A percentile compares a stretch with the other conserved stretches of the same genome.
Evolutionary conservation across 2,888 invertebrate species (phyloP).

Genomic region (Pollenia amentaria): DNA sequence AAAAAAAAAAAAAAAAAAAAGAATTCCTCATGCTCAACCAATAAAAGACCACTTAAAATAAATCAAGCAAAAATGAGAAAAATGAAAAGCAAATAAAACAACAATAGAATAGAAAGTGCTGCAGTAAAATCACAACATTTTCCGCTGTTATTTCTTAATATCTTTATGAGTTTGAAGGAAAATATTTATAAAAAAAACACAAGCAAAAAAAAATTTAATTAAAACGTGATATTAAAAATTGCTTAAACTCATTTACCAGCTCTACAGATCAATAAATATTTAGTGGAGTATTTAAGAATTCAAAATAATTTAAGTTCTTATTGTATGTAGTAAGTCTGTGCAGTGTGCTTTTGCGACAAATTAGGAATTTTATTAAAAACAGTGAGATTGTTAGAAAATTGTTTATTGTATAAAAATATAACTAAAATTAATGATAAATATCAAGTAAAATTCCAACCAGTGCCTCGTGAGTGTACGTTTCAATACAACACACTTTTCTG

Average conservation of each 20-base stretch:
- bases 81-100: slow-evolving; percentile 54
- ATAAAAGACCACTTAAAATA: slow-evolving; percentile 82
- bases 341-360: too few species aligned
- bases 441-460: too few species aligned
- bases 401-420: too few species aligned
- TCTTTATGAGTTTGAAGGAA: slow-evolving; percentile 50
- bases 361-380: too few species aligned
- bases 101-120: slow-evolving; percentile 49
- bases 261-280: slow-evolving; percentile 33
- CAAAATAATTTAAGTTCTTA: too few species aligned
- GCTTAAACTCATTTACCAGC: neutral
- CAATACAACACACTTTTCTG: too few species aligned
- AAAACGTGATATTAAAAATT: slow-evolving; percentile 51
- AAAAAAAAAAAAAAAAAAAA: slow-evolving; percentile 76
- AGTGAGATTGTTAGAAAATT: too few species aligned
- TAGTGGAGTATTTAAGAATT: neutral
- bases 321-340: too few species aligned
- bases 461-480: too few species aligned
- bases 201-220: slow-evolving; percentile 40
- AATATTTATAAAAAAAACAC: slow-evolving; percentile 53
- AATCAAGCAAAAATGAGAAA: slow-evolving; percentile 77
- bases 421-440: too few species aligned
- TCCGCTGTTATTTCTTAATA: slow-evolving; percentile 45
- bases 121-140: slow-evolving; percentile 51
- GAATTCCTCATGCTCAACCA: slow-evolving; percentile 83